Evolutionary conservation across 2,797 vertebrate genomes (phyloP).

Genomic region (Rhinogobio ventralis): DNA sequence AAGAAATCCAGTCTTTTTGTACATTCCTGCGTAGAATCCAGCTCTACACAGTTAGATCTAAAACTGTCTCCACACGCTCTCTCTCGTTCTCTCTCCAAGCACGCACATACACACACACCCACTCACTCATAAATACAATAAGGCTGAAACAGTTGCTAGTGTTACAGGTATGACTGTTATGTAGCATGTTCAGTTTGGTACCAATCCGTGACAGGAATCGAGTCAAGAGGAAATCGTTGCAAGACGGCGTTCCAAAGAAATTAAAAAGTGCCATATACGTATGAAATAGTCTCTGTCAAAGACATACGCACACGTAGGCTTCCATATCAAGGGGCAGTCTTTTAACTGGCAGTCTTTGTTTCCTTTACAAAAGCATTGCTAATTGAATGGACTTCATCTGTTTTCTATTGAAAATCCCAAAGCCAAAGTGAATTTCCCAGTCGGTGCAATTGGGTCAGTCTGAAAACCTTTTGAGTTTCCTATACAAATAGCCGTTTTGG

Average conservation of each 20-base stretch:
- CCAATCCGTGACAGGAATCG: slow-evolving; percentile 15
- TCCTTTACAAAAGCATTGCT: slow-evolving; percentile 11
- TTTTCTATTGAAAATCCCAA: neutral
- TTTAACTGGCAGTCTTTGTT: neutral
- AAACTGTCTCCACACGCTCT: slow-evolving; percentile 23
- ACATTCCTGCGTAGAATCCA: slow-evolving; percentile 63
- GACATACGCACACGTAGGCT: neutral
- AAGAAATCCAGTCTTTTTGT: slow-evolving; percentile 41
- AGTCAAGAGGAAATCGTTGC: slow-evolving; percentile 4
- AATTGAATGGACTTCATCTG: neutral
- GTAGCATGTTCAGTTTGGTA: slow-evolving; percentile 29
- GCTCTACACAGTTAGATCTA: slow-evolving; percentile 56
- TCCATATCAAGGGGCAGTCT: neutral
- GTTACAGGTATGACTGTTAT: slow-evolving; percentile 26
- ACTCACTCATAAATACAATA: slow-evolving; percentile 38
- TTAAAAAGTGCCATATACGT: neutral
- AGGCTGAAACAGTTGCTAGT: slow-evolving; percentile 50
- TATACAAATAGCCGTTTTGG: neutral
- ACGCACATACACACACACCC: slow-evolving; percentile 22
- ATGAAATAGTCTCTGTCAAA: slow-evolving; percentile 32
- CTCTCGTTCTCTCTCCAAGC: slow-evolving; percentile 21
- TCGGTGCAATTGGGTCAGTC: neutral
- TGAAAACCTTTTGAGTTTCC: neutral
- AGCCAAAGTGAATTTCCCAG: neutral
- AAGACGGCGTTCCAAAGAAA: slow-evolving; percentile 16